These are phyloP conservation scores for Aix galericulata DNA, from an alignment of 2,113 vertebrate species.

Conservation along the genomic window DNA sequence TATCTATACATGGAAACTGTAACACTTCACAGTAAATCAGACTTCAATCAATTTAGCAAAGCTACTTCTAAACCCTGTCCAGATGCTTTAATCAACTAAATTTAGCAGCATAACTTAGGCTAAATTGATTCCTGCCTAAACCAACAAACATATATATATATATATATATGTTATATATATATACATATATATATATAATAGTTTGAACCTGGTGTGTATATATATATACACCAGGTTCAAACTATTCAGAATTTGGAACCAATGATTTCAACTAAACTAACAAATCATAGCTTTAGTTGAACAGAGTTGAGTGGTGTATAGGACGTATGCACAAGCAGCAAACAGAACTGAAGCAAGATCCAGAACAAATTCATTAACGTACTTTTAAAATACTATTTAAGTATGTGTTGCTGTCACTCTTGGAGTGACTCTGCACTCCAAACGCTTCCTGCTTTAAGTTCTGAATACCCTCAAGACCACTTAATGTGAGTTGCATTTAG, in stretches of 20 bases:
- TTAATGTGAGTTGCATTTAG: fast-evolving
- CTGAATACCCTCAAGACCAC: neutral
- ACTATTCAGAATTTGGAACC: neutral
- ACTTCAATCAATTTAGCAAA: neutral
- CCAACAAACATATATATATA: neutral
- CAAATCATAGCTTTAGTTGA: neutral
- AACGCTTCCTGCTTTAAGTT: neutral
- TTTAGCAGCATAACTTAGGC: neutral
- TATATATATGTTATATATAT: no score
- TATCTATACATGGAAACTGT: neutral
- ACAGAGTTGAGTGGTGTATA: neutral
- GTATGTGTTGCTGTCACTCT: neutral
- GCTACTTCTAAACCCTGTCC: neutral
- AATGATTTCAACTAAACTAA: neutral
- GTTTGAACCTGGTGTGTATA: no score
- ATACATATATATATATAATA: no score
- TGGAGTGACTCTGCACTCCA: neutral
- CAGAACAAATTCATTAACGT: neutral
- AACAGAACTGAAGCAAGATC: neutral
- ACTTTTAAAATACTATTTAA: neutral
- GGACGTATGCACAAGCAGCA: neutral
- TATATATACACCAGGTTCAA: neutral
- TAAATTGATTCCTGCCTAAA: neutral
- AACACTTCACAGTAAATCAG: neutral
- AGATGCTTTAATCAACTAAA: neutral